Conservation (phyloP, 1,140 invertebrate species). For the Trichonephila clavipes region DNA sequence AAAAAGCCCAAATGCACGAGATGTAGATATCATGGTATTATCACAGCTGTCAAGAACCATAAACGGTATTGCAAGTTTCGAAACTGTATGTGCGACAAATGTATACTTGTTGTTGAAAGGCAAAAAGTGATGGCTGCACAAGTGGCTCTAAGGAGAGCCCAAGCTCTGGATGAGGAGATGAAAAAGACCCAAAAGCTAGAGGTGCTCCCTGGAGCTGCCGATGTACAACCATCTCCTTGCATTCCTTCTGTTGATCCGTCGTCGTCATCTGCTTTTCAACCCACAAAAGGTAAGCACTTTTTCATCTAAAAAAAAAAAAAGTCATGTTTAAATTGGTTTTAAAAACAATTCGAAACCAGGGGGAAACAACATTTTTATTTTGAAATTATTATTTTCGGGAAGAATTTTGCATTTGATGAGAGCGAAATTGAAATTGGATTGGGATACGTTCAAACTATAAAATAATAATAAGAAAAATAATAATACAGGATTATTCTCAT, state of each 20-base stretch:
- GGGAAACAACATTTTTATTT: too few species aligned
- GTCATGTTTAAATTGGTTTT: too few species aligned
- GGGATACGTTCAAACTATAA: too few species aligned
- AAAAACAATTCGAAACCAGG: too few species aligned
- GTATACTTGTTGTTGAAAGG: conserved; percentile 96
- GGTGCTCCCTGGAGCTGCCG: neutral
- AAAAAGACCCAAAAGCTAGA: neutral
- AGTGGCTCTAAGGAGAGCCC: conserved; percentile 84
- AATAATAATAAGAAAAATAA: too few species aligned
- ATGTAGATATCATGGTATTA: conserved; percentile 96
- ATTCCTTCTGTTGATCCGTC: neutral
- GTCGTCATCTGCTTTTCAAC: neutral
- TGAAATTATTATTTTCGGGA: too few species aligned
- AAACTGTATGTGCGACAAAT: conserved; percentile 91
- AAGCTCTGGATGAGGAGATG: conserved; percentile 81
- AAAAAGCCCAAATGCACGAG: conserved; percentile 93
- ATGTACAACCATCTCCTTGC: neutral
- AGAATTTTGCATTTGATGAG: too few species aligned
- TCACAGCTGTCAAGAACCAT: conserved; percentile 96
- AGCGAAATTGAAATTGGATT: too few species aligned
- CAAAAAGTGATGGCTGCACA: conserved; percentile 98
- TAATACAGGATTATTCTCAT: too few species aligned
- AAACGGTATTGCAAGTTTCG: conserved; percentile 94
- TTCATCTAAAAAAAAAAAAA: neutral
- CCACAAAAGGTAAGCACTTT: neutral